Evolutionary conservation across 1,140 invertebrate genomes (phyloP).

Genomic region (Piezodorus guildinii): DNA sequence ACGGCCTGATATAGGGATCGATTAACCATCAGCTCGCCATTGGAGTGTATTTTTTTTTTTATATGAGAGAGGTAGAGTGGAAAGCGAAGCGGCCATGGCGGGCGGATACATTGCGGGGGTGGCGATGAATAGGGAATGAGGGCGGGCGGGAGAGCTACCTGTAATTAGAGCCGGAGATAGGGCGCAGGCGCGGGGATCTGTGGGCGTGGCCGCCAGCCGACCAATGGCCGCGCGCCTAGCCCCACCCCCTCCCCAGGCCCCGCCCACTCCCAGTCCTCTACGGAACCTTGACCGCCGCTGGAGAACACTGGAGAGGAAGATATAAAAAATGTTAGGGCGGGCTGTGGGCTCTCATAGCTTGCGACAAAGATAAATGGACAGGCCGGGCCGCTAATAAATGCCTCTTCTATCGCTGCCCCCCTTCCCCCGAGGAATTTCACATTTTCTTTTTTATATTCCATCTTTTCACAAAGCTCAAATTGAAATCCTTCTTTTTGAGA

Average conservation of each 20-base stretch:
- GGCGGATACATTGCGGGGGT: no score
- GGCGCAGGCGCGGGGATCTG: neutral
- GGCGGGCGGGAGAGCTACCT: neutral
- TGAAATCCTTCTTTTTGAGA: neutral
- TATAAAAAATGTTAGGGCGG: neutral
- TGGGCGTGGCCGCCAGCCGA: neutral
- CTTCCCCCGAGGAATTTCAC: slow-evolving; percentile 2
- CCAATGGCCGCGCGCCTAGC: neutral
- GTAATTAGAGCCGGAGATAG: neutral
- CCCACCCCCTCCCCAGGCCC: neutral
- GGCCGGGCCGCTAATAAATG: neutral
- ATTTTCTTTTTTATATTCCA: neutral
- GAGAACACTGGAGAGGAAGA: neutral
- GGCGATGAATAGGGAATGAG: no score
- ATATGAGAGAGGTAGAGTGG: no score
- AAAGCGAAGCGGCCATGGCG: no score
- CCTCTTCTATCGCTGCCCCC: neutral
- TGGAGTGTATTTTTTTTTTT: no score
- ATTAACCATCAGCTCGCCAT: no score
- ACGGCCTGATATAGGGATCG: no score
- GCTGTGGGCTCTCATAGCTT: neutral
- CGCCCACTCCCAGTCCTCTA: neutral
- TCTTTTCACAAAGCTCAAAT: neutral
- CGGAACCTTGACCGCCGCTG: neutral
- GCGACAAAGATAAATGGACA: slow-evolving; percentile 2